These are phyloP conservation scores for Molossus alvarezi DNA, from an alignment of 2,797 vertebrate species.

Conservation along the genomic window DNA sequence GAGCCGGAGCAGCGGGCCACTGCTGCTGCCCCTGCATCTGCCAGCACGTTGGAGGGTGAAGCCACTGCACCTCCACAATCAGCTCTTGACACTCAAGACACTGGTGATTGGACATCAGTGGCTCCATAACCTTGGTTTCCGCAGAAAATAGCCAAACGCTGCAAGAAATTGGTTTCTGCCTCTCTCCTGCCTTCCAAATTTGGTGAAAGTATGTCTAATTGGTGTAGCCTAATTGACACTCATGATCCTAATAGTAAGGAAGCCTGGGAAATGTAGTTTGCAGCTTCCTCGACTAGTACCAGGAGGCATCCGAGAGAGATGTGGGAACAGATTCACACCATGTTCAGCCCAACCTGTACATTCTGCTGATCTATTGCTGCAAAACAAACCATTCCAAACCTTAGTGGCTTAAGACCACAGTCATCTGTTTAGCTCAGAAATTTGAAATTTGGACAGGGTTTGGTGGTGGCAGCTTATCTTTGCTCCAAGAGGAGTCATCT, in stretches of 20 bases:
- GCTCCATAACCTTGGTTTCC: not conserved
- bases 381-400: not conserved
- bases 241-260: not conserved
- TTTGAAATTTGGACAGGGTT: not conserved
- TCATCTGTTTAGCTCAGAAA: slow-evolving; percentile 25
- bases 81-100: not conserved
- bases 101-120: not conserved
- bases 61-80: not conserved
- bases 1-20: not conserved
- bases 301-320: not conserved
- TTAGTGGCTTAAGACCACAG: not conserved
- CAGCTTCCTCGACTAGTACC: not conserved
- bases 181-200: not conserved
- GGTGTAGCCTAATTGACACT: not conserved
- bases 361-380: not conserved
- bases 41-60: not conserved
- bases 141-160: not conserved
- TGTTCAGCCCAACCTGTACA: not conserved
- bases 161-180: not conserved
- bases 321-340: not conserved
- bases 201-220: not conserved
- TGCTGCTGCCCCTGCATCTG: not conserved
- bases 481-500: not conserved
- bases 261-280: slow-evolving; percentile 8
- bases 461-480: not conserved